Base-by-base conservation (phyloP, 1,140 invertebrate genomes). In the Neoseiulus cucumeris region DNA sequence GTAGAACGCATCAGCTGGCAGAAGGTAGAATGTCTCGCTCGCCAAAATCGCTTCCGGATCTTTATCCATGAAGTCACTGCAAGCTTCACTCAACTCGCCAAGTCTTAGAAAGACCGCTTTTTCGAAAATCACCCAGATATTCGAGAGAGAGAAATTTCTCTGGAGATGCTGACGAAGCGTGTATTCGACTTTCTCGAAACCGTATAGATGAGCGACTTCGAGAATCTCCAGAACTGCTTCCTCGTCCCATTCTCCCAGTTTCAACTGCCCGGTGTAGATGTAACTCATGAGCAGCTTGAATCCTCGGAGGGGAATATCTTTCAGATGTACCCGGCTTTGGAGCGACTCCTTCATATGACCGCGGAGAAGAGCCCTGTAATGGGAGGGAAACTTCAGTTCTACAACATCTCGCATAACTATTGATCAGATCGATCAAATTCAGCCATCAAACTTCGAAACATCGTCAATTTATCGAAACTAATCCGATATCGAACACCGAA, bases 71-170 rank as follows among this genome's bases (percentile, higher is more conserved):
- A 87, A 97, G 64, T 78, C 74, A 64, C 78, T 78, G 71, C 82
- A 84, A 20, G 82, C 81, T 69, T 80, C 76, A 65, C 79, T 81
- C 22, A 88, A 75, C 65, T 79, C 79, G 44, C 79, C 74, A 9
- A 86, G 74, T 66, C 80, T 79, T 76, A 84, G 91, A 68, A 87
- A 76, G 66, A 84, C 82, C 9, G 91, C 90, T 17, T 89, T 86
- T 75, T 96, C 91, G 71, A 92, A 86, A 70, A 97, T 90, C 5
- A 86, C 80, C 78, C 91, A 96, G 1, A 94, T 87, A 78, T 97
- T 97, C 70, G 82, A 81, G 51, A 89, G 81, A 59, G 84, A 85
- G 20, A 97, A 77, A 71, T 88, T 85, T 73, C 90, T 87, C 68
- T 86, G 83, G 68, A 98, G 77, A 77, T 92, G 93, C 72, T 95